A percentile compares a stretch with the other conserved stretches of the same genome.
Conservation (phyloP, 1,140 invertebrate species). For the Choristoneura fumiferana region DNA sequence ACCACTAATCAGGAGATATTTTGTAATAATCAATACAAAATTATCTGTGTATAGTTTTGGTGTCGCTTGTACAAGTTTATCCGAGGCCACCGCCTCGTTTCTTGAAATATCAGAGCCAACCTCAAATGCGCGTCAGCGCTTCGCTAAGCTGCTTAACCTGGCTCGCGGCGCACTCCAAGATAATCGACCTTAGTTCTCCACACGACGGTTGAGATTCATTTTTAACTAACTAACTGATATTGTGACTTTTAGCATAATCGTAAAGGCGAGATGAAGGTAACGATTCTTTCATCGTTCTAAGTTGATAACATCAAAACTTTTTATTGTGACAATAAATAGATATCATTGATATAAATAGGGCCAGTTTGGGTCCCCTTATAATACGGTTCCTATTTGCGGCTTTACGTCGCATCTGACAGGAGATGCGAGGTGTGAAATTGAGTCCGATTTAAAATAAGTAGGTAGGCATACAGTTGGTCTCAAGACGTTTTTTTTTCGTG, state of each 20-base stretch:
- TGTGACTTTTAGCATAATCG: constrained; percentile 72
- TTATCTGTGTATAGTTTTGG: constrained; percentile 24
- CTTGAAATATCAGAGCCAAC: constrained; percentile 61
- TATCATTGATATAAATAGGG: constrained; percentile 75
- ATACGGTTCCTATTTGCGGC: constrained; percentile 64
- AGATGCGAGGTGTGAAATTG: constrained; percentile 75
- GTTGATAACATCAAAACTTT: constrained; percentile 73
- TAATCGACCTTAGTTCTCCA: constrained; percentile 18
- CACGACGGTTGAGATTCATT: no score
- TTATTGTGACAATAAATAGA: constrained; percentile 76
- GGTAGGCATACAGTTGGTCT: constrained; percentile 41
- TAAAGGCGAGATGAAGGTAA: constrained; percentile 65
- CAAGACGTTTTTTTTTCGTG: constrained; percentile 59
- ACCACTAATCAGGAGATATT: background rate
- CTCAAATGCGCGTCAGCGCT: constrained; percentile 52
- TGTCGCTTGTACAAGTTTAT: constrained; percentile 39
- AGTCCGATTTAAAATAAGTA: constrained; percentile 73
- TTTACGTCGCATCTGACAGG: constrained; percentile 74
- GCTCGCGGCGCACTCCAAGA: constrained; percentile 30
- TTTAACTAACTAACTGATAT: constrained; percentile 6
- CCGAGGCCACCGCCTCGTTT: constrained; percentile 51
- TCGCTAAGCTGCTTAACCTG: constrained; percentile 71
- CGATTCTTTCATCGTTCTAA: constrained; percentile 68
- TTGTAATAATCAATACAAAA: background rate
- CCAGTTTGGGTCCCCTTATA: constrained; percentile 65